phyloP scores from a whole-genome alignment of 2,888 invertebrate species.

The Phrixothrix hirtus region DNA sequence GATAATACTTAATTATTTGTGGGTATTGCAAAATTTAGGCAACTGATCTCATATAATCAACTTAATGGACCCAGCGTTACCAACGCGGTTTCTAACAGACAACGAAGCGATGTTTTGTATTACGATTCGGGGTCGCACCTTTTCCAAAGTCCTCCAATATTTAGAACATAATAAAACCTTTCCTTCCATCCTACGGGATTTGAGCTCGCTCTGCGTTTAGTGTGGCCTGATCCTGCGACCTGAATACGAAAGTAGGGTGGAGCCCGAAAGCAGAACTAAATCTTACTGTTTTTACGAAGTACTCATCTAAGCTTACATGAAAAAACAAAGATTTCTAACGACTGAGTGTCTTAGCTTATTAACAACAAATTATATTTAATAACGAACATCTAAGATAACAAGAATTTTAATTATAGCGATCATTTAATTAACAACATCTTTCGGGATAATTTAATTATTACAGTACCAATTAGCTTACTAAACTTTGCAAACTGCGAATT shows the following conservation, averaged over 20 bases:
- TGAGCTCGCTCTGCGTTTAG: constrained; percentile 38
- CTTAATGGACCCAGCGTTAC: background rate
- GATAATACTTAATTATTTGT: too few species aligned
- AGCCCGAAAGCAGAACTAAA: constrained; percentile 20
- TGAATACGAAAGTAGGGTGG: constrained; percentile 39
- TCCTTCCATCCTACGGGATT: constrained; percentile 41
- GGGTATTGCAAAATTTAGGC: background rate
- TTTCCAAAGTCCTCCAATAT: constrained; percentile 41
- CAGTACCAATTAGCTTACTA: too few species aligned
- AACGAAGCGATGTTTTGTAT: constrained; percentile 20
- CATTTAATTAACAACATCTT: too few species aligned
- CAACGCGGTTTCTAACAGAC: background rate
- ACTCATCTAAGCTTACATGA: constrained; percentile 11
- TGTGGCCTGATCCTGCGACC: constrained; percentile 38
- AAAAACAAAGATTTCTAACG: constrained; percentile 13
- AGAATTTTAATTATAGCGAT: too few species aligned
- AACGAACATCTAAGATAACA: too few species aligned
- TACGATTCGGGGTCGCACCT: constrained; percentile 26
- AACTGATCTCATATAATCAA: background rate
- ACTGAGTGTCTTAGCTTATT: too few species aligned
- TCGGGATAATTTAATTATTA: too few species aligned
- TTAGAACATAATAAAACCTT: constrained; percentile 46
- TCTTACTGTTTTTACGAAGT: constrained; percentile 19
- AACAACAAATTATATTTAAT: too few species aligned
- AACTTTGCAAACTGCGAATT: too few species aligned